Evolutionary conservation across 2,797 vertebrate genomes (phyloP).

Genomic region (Micromesistius poutassou): DNA sequence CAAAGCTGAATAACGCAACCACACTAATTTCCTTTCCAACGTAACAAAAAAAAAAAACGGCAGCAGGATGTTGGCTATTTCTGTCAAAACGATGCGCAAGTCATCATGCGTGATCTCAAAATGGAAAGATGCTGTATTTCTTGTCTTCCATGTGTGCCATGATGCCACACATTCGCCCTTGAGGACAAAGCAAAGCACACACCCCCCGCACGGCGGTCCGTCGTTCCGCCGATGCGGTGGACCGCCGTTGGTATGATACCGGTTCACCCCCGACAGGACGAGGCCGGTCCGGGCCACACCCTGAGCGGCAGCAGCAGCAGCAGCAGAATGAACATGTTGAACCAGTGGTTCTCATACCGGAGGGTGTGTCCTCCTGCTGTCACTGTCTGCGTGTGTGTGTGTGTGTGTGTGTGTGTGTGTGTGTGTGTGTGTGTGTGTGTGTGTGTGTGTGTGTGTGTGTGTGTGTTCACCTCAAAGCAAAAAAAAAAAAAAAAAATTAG

Average conservation of each 20-base stretch:
- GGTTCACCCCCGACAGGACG: not conserved
- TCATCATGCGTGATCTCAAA: not conserved
- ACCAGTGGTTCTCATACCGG: slow-evolving; percentile 65
- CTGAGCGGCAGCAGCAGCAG: slow-evolving; percentile 35
- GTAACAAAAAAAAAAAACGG: too few species aligned
- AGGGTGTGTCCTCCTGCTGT: slow-evolving; percentile 23
- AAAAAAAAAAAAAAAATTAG: too few species aligned
- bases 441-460: not conserved
- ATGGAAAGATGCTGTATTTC: not conserved
- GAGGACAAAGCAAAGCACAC: not conserved
- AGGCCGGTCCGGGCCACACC: slow-evolving; percentile 46
- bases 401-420: too few species aligned
- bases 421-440: too few species aligned
- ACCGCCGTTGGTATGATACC: not conserved
- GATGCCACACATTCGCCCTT: not conserved
- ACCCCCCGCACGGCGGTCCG: not conserved
- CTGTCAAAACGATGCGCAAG: not conserved
- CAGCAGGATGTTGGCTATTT: too few species aligned
- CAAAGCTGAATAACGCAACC: not conserved
- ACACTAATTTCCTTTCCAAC: too few species aligned
- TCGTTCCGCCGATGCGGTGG: not conserved
- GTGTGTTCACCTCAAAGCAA: too few species aligned
- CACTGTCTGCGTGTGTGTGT: slow-evolving; percentile 28
- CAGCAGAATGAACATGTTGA: slow-evolving; percentile 68
- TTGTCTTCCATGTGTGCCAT: not conserved